These are phyloP conservation scores for Cotesia chilonis DNA, from an alignment of 1,140 invertebrate genomes.

Conservation along the genomic window DNA sequence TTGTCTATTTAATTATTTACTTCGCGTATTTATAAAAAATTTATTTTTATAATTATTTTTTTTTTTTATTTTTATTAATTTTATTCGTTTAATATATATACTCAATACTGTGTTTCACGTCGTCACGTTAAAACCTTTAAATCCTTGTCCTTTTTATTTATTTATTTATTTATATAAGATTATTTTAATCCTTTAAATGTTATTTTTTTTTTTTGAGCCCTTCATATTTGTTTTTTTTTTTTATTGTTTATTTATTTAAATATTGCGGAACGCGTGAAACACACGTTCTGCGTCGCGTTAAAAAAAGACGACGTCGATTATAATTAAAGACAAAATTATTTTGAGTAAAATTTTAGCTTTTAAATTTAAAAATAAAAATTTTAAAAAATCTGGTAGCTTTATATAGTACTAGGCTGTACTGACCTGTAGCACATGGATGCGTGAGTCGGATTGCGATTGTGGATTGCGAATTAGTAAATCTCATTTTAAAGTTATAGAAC, in stretches of 20 bases:
- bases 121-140: conserved; percentile 7
- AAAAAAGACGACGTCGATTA: conserved; percentile 27
- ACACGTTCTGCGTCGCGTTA: conserved; percentile 30
- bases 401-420: conserved; percentile 66
- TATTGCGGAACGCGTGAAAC: conserved; percentile 34
- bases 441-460: conserved; percentile 56
- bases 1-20: conserved; percentile 39
- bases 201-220: conserved; percentile 9
- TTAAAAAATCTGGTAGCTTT: conserved; percentile 55
- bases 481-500: conserved; percentile 30
- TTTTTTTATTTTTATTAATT: conserved; percentile 29
- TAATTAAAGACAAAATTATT: conserved; percentile 19
- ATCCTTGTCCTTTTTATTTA: not conserved
- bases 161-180: not conserved
- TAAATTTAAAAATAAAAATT: not conserved
- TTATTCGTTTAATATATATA: conserved; percentile 26
- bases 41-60: not conserved
- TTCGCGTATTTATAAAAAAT: conserved; percentile 24
- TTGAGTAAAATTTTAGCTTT: not conserved
- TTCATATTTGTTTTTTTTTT: conserved; percentile 1
- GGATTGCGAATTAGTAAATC: conserved; percentile 48
- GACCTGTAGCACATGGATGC: conserved; percentile 68
- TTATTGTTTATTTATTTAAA: conserved; percentile 2
- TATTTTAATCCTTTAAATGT: not conserved
- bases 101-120: conserved; percentile 34